These are phyloP conservation scores for Adelosebastes latens DNA, from an alignment of 2,797 vertebrate genomes.

Conservation along the genomic window DNA sequence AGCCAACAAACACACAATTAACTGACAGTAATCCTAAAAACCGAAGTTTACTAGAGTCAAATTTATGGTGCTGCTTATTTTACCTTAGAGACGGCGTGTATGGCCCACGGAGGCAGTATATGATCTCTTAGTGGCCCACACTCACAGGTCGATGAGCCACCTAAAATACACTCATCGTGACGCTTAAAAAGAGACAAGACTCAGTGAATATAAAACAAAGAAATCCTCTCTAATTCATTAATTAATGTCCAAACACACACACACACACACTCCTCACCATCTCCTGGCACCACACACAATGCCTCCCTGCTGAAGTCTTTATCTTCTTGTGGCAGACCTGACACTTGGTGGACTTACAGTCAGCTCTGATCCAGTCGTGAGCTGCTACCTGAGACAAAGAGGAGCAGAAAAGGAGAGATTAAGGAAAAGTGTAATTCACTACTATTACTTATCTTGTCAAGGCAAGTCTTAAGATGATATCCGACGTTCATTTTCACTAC, in stretches of 20 bases:
- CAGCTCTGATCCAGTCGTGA: slow-evolving; percentile 89
- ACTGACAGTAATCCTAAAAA: background rate
- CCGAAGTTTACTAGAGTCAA: background rate
- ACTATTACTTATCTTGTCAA: background rate
- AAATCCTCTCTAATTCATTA: background rate
- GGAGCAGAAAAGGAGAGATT: background rate
- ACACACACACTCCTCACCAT: slow-evolving; percentile 78
- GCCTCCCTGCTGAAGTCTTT: slow-evolving; percentile 85
- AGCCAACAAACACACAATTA: background rate
- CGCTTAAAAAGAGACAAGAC: slow-evolving; percentile 76
- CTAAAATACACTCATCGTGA: slow-evolving; percentile 85
- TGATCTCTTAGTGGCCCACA: slow-evolving; percentile 88
- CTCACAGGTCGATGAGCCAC: slow-evolving; percentile 80
- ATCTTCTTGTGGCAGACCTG: slow-evolving; percentile 91
- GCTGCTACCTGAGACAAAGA: slow-evolving; percentile 76
- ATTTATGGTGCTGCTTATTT: background rate
- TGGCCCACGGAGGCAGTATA: slow-evolving; percentile 89
- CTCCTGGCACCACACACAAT: slow-evolving; percentile 91
- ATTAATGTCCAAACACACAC: background rate
- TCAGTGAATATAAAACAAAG: background rate
- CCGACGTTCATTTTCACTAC: background rate
- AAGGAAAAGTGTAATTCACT: background rate
- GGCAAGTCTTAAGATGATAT: background rate
- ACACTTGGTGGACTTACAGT: slow-evolving; percentile 86
- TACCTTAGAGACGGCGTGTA: slow-evolving; percentile 88